phyloP scores from a whole-genome alignment of 2,888 invertebrate species.

The Pyrrhia umbra region DNA sequence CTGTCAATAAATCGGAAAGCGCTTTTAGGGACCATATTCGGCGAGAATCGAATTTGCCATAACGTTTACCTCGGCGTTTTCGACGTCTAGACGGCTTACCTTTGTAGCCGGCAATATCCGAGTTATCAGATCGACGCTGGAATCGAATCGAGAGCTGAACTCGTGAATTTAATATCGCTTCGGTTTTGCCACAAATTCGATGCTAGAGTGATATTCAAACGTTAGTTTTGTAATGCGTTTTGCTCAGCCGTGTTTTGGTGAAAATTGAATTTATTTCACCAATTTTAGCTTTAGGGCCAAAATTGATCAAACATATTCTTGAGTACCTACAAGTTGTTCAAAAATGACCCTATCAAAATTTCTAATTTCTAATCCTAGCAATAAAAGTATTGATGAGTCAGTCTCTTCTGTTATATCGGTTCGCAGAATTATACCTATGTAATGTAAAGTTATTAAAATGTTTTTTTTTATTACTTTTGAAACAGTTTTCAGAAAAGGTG shows the following conservation, averaged over 20 bases:
- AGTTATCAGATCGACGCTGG: constrained; percentile 39
- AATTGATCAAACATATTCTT: too few relatives aligned
- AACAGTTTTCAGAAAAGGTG: background rate
- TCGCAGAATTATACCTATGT: too few relatives aligned
- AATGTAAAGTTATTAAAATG: too few relatives aligned
- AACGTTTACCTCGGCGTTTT: constrained; percentile 44
- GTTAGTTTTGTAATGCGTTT: background rate
- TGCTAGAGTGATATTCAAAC: constrained; percentile 5
- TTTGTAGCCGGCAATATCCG: constrained; percentile 45
- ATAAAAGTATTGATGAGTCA: too few relatives aligned
- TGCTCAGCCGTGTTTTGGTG: background rate
- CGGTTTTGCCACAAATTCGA: constrained; percentile 20
- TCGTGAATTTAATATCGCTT: constrained; percentile 32
- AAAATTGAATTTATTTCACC: constrained; percentile 8
- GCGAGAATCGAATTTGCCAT: constrained; percentile 48
- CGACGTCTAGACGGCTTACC: constrained; percentile 55
- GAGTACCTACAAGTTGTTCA: too few relatives aligned
- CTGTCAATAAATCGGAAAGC: constrained; percentile 34
- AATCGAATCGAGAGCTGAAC: constrained; percentile 28
- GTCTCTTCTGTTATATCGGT: too few relatives aligned
- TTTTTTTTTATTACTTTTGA: background rate
- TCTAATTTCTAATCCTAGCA: background rate
- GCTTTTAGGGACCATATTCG: constrained; percentile 30
- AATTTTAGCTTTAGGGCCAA: background rate
- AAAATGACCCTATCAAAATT: too few relatives aligned